Evolutionary conservation across 2,888 invertebrate species (phyloP).

Genomic region (Neoitamus cyanurus): DNA sequence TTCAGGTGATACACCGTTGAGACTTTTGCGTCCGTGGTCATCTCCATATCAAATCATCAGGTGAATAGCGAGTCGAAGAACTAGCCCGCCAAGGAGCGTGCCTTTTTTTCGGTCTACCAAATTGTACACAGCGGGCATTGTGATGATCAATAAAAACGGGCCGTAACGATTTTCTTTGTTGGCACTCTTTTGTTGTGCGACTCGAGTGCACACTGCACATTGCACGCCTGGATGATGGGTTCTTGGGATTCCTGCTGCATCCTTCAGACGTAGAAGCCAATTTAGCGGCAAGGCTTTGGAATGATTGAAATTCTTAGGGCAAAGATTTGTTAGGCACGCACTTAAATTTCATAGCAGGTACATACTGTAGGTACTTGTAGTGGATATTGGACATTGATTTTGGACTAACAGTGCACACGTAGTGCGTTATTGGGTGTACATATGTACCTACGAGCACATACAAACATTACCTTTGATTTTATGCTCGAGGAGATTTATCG

Average conservation of each 20-base stretch:
- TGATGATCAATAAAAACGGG: background rate
- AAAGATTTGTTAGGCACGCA: background rate
- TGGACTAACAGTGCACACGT: background rate
- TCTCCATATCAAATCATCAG: background rate
- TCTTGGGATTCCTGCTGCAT: background rate
- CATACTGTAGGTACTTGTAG: background rate
- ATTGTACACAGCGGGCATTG: background rate
- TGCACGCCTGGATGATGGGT: background rate
- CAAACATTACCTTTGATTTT: background rate
- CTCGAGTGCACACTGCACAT: background rate
- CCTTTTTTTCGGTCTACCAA: background rate
- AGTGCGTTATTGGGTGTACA: background rate
- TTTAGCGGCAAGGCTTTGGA: background rate
- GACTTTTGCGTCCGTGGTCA: background rate
- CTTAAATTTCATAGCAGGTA: background rate
- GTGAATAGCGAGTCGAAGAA: background rate
- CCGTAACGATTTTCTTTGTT: background rate
- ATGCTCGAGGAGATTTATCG: background rate
- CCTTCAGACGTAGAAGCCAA: background rate
- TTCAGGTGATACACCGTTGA: background rate
- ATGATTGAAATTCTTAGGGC: background rate
- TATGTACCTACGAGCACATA: no score
- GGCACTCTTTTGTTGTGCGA: background rate
- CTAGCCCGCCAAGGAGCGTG: background rate
- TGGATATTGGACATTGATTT: background rate